Percentiles rank a stretch among this genome's conserved stretches.
These are phyloP conservation scores for Spea multiplicata DNA, from an alignment of 2,113 vertebrate species.

Conservation along the genomic window DNA sequence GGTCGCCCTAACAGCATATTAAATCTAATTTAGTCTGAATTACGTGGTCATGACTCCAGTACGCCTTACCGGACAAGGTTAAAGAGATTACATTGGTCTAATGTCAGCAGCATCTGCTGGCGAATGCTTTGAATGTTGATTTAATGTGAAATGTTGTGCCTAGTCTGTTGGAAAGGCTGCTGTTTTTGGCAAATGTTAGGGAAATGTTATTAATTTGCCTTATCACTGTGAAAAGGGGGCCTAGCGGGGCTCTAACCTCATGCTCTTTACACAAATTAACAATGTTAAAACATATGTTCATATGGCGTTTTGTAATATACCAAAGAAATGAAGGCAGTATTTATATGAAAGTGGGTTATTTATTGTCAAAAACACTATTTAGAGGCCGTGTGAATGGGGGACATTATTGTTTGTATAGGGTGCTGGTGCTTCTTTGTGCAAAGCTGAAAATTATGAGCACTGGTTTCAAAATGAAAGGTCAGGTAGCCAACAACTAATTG, in stretches of 20 bases:
- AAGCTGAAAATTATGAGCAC: too few species aligned
- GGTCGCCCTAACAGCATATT: conserved; percentile 58
- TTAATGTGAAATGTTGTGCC: conserved; percentile 84
- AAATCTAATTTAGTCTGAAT: conserved; percentile 78
- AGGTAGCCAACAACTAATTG: too few species aligned
- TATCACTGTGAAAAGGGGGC: conserved; percentile 40
- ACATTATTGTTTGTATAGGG: too few species aligned
- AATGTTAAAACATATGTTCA: not conserved
- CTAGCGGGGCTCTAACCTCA: not conserved
- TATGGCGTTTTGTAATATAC: too few species aligned
- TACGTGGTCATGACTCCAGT: conserved; percentile 79
- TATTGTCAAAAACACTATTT: too few species aligned
- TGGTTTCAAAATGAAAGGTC: too few species aligned
- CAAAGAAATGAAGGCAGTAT: too few species aligned
- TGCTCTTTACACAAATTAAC: conserved; percentile 3
- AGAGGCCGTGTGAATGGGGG: too few species aligned
- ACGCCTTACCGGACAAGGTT: conserved; percentile 79
- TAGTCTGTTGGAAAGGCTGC: conserved; percentile 71
- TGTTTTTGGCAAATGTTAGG: conserved; percentile 68
- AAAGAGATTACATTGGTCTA: conserved; percentile 90
- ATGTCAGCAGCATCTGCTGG: conserved; percentile 80
- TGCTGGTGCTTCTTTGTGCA: too few species aligned
- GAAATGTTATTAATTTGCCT: conserved; percentile 62
- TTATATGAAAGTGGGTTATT: too few species aligned
- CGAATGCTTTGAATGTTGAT: conserved; percentile 70